Evolutionary conservation across 2,888 invertebrate genomes (phyloP).

Genomic region (Allygus modestus): DNA sequence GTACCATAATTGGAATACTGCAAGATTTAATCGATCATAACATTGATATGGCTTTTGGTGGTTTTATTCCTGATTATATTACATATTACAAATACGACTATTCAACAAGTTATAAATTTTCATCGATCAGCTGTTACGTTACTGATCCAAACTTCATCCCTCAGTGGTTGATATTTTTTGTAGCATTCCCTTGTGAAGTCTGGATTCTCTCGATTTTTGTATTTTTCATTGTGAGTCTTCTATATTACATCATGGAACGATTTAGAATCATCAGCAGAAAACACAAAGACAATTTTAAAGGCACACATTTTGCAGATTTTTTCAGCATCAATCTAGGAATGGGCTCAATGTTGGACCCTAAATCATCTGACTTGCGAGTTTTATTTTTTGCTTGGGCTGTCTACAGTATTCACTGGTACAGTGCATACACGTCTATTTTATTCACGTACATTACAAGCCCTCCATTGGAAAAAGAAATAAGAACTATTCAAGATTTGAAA

Average conservation of each 20-base stretch:
- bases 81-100: constrained; percentile 44
- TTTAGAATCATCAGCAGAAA: background rate
- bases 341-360: constrained; percentile 1
- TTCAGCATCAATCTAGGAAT: constrained; percentile 15
- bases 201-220: constrained; percentile 1
- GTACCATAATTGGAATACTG: constrained; percentile 19
- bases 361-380: background rate
- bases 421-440: constrained; percentile 19
- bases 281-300: background rate
- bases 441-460: constrained; percentile 33
- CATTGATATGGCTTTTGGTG: constrained; percentile 44
- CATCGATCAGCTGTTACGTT: constrained; percentile 15
- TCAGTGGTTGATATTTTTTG: constrained; percentile 39
- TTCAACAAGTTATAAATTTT: constrained; percentile 43
- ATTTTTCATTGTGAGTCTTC: background rate
- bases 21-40: constrained; percentile 32
- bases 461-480: constrained; percentile 30
- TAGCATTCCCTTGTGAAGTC: background rate
- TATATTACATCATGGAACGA: constrained; percentile 14
- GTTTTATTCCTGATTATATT: constrained; percentile 30
- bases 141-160: constrained; percentile 23
- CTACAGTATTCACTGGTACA: constrained; percentile 34
- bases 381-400: constrained; percentile 26
- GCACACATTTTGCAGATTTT: background rate
- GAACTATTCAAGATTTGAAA: constrained; percentile 25